Conservation (phyloP, 2,113 vertebrate species). For the Anser brachyrhynchus region DNA sequence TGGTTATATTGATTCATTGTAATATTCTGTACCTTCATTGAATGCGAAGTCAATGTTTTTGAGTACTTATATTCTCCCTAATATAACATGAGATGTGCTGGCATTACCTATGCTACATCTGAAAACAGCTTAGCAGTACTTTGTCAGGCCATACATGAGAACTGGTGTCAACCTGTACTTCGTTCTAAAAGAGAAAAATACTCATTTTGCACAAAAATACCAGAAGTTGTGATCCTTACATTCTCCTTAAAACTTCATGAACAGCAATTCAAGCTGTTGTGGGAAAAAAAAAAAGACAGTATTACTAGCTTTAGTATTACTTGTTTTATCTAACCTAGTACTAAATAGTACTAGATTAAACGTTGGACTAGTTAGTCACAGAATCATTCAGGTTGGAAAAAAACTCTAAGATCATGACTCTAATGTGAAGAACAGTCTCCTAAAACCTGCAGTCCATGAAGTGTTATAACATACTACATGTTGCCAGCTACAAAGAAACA, state of each 20-base stretch:
- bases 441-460: background rate
- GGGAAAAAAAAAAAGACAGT: background rate
- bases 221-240: background rate
- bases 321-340: too few relatives aligned
- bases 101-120: background rate
- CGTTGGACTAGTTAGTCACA: too few relatives aligned
- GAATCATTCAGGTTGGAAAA: too few relatives aligned
- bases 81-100: background rate
- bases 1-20: background rate
- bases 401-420: too few relatives aligned
- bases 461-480: background rate
- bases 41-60: background rate
- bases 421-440: background rate
- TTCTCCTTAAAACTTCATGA: background rate
- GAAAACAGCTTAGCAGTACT: background rate
- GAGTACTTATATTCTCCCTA: background rate
- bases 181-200: background rate
- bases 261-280: background rate
- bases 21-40: background rate
- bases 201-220: background rate
- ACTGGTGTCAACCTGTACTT: background rate
- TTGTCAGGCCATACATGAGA: background rate
- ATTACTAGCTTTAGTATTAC: too few relatives aligned
- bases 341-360: too few relatives aligned
- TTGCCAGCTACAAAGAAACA: background rate